A percentile compares a stretch with the other conserved stretches of the same genome.
These are phyloP conservation scores for Disparrhopalites patrizii DNA, from an alignment of 2,888 invertebrate species.

Conservation along the genomic window DNA sequence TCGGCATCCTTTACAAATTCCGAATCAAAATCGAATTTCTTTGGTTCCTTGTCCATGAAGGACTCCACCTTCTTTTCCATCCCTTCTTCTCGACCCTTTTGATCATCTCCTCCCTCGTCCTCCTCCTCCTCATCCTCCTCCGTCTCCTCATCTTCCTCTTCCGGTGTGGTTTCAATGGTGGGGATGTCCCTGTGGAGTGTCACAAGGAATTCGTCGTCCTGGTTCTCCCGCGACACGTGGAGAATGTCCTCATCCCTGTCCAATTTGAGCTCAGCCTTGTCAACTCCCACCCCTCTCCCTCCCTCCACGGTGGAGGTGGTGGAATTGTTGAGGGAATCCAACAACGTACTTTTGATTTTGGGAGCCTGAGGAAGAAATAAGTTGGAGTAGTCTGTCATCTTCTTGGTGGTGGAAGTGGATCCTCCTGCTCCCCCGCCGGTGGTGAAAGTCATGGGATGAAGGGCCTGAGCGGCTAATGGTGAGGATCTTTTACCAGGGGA, in stretches of 20 bases:
- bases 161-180: conserved; percentile 12
- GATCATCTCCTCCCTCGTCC: neutral
- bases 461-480: neutral
- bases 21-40: neutral
- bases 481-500: neutral
- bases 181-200: conserved; percentile 10
- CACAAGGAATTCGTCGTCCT: conserved; percentile 6
- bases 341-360: conserved; percentile 16
- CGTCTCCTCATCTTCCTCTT: too few relatives aligned
- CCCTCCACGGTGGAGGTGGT: neutral
- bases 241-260: conserved; percentile 12
- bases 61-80: neutral
- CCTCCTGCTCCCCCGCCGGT: neutral
- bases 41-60: neutral
- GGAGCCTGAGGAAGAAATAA: conserved; percentile 24
- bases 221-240: conserved; percentile 1
- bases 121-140: conserved; percentile 2
- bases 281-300: too few relatives aligned
- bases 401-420: neutral
- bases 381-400: conserved; percentile 22
- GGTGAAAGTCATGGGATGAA: conserved; percentile 1
- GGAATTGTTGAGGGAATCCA: conserved; percentile 9
- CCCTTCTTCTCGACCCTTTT: too few relatives aligned
- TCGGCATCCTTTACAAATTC: neutral
- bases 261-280: neutral